These are phyloP conservation scores for Drosophila villosipedis DNA, from an alignment of 2,888 invertebrate species.

Conservation along the genomic window DNA sequence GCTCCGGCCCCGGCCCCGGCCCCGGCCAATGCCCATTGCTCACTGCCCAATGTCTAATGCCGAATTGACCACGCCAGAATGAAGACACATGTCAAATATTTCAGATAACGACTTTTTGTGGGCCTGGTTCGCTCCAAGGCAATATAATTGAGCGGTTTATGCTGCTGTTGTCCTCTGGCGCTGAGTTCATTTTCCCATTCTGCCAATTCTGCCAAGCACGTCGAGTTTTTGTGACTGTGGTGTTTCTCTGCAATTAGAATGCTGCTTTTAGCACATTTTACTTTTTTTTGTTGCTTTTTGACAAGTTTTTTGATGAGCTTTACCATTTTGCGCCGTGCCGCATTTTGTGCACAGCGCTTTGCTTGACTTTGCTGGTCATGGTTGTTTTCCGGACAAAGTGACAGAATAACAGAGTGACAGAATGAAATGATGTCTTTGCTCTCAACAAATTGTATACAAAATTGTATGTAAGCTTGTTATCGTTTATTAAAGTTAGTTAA, in stretches of 20 bases:
- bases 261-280: conserved; percentile 3
- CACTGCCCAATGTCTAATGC: not conserved
- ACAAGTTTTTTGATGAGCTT: conserved; percentile 72
- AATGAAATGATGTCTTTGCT: conserved; percentile 15
- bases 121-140: conserved; percentile 37
- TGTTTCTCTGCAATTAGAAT: conserved; percentile 59
- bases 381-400: conserved; percentile 30
- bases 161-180: conserved; percentile 14
- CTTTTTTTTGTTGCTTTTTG: conserved; percentile 28
- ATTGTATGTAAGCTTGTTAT: not conserved
- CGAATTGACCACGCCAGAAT: conserved; percentile 14
- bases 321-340: conserved; percentile 44
- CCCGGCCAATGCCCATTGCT: not conserved
- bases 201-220: conserved; percentile 21
- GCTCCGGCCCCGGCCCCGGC: conserved; percentile 6
- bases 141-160: conserved; percentile 73
- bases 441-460: conserved; percentile 14
- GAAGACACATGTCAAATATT: conserved; percentile 73
- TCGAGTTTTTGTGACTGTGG: conserved; percentile 42
- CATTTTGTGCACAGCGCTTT: conserved; percentile 26
- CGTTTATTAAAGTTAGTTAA: conserved; percentile 1
- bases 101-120: conserved; percentile 71
- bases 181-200: conserved; percentile 62
- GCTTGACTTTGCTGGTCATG: conserved; percentile 35
- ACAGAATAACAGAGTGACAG: conserved; percentile 33